Evolutionary conservation across 2,888 invertebrate genomes (phyloP), one percentile per base, ranked within the genome.

Genomic region (Lydus trimaculatus): DNA sequence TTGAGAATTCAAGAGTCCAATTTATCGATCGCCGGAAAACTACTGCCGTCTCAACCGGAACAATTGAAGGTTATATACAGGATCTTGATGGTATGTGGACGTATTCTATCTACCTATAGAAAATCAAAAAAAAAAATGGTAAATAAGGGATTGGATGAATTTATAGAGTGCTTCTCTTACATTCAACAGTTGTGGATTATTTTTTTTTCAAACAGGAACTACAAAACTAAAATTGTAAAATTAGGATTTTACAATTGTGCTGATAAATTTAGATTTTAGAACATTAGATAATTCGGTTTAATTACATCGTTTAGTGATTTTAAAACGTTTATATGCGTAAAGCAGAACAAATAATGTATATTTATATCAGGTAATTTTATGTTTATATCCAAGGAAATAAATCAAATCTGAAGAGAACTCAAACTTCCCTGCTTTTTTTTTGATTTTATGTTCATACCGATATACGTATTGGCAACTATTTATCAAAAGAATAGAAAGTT

Each of bases 1-100:
- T 17, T 11, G 48, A 48, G 48, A 48, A 48, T 48, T 48, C 20
- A 48, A 20, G 48, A 43, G 48, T 20, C 20, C 48, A 20, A 48
- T 48, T 48, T 48, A 48, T 48, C 48, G 48, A 48, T 48, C 48
- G 48, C 9, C 20, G 48, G 48, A 48, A 48, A 48, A 48, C 48
- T 48, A 48, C 48, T 11, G 9, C 1, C 48, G 48, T 48, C 48
- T 48, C 48, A 11, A 48, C 48, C 48, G 20, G 48, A 48, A 48
- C 20, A 48, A 48, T 20, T 48, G 20, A 48, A 48, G 48, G 48
- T 48, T 48, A 48, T 48, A 48, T 48, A 20, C 20, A 48, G 20
- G 48, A 48, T 48, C 48, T 20, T 48, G 9, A 20, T 48, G 8
- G 3, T 11, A 17, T 43, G 39, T 43, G n/a, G n/a, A 43, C 17